Base-by-base conservation (phyloP, 92 coral and sea anemone genomes). In the Palythoa heliodiscus region DNA sequence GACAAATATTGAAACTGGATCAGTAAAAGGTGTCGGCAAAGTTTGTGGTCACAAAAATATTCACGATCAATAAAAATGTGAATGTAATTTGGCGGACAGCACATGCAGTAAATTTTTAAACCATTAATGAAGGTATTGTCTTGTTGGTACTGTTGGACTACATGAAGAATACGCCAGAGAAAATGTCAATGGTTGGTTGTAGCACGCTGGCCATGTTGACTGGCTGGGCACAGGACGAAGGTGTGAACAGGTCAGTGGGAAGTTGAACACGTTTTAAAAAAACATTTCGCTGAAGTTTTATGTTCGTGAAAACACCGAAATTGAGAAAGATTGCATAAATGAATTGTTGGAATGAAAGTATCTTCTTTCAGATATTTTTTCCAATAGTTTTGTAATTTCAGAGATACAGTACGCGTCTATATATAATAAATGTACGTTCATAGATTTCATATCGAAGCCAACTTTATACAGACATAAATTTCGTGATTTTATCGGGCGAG, bases 161-260 rank as follows among this genome's bases (percentile, higher is more conserved):
- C 61, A 66, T 17, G 74, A 80, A 22, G 58, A 67, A 67, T 52
- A 50, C 74, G 8, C 47, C 40, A 66, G 74, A 29, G 25, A 80
- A 80, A 80, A 80, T 80, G 84, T 70, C 84, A 52, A 43, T 23
- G 23, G 19, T 52, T 22, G 66, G 75, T 23, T 40, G 25, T n/a
- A n/a, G 25, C 69, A 19, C 29, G 47, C 73, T 80, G 23, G 84
- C 84, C 12, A 14, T 80, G 74, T 43, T 80, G 15, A 43, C 84
- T 13, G 84, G 84, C 16, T 80, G 75, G 84, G 84, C 84, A 29
- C 84, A 80, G 17, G 84, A 48, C 66, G 84, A 67, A 24, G n/a
- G 16, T 66, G 84, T 53, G 5, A 80, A 66, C 84, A 80, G 84
- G 84, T 80, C 73, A 80, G 84, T 80, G 22, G 22, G 7, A 40